Percentiles rank a stretch among this genome's conserved stretches.
These are phyloP conservation scores for Alfaro cultratus DNA, from an alignment of 2,797 vertebrate genomes.

Conservation along the genomic window DNA sequence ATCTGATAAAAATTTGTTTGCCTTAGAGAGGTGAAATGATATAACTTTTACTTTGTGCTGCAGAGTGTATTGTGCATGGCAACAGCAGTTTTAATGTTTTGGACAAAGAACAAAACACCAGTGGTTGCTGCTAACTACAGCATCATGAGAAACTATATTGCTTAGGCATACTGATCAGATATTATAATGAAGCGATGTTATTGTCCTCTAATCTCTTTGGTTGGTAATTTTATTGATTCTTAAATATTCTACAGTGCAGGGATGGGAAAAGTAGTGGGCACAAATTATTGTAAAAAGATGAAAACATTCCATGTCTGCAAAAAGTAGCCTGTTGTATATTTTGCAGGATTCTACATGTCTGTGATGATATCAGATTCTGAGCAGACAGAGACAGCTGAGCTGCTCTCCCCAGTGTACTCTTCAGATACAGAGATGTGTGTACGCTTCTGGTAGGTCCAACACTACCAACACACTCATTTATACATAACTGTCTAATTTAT, in stretches of 20 bases:
- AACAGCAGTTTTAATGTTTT: neutral
- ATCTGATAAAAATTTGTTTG: neutral
- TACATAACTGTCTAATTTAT: neutral
- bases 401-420: constrained; percentile 66
- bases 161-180: neutral
- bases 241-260: neutral
- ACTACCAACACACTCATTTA: neutral
- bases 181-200: neutral
- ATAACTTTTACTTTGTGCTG: neutral
- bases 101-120: neutral
- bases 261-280: neutral
- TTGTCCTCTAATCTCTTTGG: neutral
- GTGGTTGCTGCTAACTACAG: neutral
- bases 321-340: neutral
- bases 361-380: constrained; percentile 41
- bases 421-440: constrained; percentile 67
- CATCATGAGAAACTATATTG: neutral
- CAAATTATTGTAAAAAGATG: neutral
- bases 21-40: neutral
- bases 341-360: constrained; percentile 76
- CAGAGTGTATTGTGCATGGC: neutral
- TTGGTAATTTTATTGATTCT: neutral
- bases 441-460: constrained; percentile 77
- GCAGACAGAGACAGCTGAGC: constrained; percentile 55
- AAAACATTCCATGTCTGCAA: neutral